These are phyloP conservation scores for Crenuchus spilurus DNA, from an alignment of 2,797 vertebrate genomes.

Conservation along the genomic window DNA sequence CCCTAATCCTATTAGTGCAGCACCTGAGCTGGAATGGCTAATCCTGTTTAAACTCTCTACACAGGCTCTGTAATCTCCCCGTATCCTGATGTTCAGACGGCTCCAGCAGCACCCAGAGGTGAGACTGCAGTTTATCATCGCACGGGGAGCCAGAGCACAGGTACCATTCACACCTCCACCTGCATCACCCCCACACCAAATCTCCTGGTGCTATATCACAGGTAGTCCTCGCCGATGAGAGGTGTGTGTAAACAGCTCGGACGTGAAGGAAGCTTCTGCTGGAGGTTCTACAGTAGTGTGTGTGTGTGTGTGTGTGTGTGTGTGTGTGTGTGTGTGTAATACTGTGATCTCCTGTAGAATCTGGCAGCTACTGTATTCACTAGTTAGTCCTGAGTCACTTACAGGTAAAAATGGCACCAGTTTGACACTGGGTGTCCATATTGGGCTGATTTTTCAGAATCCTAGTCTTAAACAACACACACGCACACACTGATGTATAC, in stretches of 20 bases:
- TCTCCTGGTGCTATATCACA: neutral
- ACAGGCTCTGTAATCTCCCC: conserved; percentile 65
- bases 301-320: too few relatives aligned
- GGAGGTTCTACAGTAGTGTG: neutral
- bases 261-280: neutral
- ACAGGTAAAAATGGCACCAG: too few relatives aligned
- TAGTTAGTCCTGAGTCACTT: too few relatives aligned
- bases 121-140: conserved; percentile 57
- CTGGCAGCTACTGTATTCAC: too few relatives aligned
- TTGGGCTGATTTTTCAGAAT: too few relatives aligned
- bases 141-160: conserved; percentile 28
- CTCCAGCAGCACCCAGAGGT: conserved; percentile 56
- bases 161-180: conserved; percentile 33
- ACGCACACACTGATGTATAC: too few relatives aligned
- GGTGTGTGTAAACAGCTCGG: neutral
- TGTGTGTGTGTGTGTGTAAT: too few relatives aligned
- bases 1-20: conserved; percentile 72
- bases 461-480: too few relatives aligned
- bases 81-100: conserved; percentile 59
- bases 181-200: conserved; percentile 31
- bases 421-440: too few relatives aligned
- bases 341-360: too few relatives aligned
- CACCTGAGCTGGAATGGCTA: conserved; percentile 72
- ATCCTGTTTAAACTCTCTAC: conserved; percentile 68
- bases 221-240: conserved; percentile 11